A percentile compares a stretch with the other conserved stretches of the same genome.
Evolutionary conservation across 2,113 vertebrate species (phyloP).

Genomic region (Boleophthalmus pectinirostris): DNA sequence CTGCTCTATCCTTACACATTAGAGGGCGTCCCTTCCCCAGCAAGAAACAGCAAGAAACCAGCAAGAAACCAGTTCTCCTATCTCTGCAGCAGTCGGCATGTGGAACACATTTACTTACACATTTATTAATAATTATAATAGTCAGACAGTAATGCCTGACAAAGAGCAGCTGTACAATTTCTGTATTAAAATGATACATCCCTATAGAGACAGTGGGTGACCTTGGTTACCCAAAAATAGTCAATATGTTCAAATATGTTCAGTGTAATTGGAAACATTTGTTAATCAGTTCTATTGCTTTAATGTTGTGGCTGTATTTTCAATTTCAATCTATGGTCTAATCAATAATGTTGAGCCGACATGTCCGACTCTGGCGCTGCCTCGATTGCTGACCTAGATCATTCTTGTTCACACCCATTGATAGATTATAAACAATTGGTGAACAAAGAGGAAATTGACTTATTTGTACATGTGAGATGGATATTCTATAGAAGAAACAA

Average conservation of each 20-base stretch:
- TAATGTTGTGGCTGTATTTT: conserved; percentile 11
- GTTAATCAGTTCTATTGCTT: conserved; percentile 20
- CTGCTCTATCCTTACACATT: not conserved
- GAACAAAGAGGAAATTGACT: conserved; percentile 7
- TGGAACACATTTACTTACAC: conserved; percentile 3
- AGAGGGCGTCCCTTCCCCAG: no score
- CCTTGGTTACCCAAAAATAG: conserved; percentile 5
- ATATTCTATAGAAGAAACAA: not conserved
- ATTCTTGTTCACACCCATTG: conserved; percentile 35
- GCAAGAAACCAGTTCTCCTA: not conserved
- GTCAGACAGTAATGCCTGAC: not conserved
- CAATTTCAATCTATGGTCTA: conserved; percentile 42
- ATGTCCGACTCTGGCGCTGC: not conserved
- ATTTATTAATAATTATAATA: not conserved
- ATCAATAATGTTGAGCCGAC: conserved; percentile 8
- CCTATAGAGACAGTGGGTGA: conserved; percentile 20
- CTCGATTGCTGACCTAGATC: conserved; percentile 43
- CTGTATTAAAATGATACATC: conserved; percentile 25
- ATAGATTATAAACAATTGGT: conserved; percentile 28
- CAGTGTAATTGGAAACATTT: conserved; percentile 6
- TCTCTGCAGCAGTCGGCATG: conserved; percentile 1
- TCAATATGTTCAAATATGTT: not conserved
- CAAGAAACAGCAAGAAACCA: not conserved
- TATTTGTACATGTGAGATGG: not conserved
- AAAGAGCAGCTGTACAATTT: not conserved